Conservation (phyloP, 1,140 invertebrate species). For the Drosophila virilis region DNA sequence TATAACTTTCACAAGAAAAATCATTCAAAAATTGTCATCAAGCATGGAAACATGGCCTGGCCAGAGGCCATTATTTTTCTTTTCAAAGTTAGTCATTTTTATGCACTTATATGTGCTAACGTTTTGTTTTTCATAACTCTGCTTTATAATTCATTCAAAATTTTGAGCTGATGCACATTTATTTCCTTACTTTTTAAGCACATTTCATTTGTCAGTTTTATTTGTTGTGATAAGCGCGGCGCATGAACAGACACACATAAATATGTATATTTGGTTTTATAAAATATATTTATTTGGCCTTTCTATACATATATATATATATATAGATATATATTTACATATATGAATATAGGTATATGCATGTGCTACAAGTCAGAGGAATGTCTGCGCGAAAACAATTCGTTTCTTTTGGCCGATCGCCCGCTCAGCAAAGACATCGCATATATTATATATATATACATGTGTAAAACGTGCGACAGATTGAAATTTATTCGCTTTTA, state of each 20-base stretch:
- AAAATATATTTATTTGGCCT: constrained; percentile 13
- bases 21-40: no score
- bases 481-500: constrained; percentile 58
- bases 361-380: constrained; percentile 12
- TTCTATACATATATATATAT: constrained; percentile 11
- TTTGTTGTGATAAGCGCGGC: constrained; percentile 9
- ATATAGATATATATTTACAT: constrained; percentile 8
- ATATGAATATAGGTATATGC: constrained; percentile 13
- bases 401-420: constrained; percentile 58
- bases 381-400: constrained; percentile 37
- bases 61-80: no score
- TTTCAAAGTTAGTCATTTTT: background rate
- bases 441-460: constrained; percentile 10
- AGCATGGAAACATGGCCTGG: no score
- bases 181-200: background rate
- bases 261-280: constrained; percentile 1
- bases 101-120: background rate
- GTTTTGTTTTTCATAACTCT: no score
- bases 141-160: background rate
- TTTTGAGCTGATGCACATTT: constrained; percentile 7
- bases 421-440: constrained; percentile 63
- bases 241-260: background rate
- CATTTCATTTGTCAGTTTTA: background rate
- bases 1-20: no score
- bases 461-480: constrained; percentile 5